phyloP scores from a whole-genome alignment of 2,113 vertebrate genomes.

The Rhinogobius similis region DNA sequence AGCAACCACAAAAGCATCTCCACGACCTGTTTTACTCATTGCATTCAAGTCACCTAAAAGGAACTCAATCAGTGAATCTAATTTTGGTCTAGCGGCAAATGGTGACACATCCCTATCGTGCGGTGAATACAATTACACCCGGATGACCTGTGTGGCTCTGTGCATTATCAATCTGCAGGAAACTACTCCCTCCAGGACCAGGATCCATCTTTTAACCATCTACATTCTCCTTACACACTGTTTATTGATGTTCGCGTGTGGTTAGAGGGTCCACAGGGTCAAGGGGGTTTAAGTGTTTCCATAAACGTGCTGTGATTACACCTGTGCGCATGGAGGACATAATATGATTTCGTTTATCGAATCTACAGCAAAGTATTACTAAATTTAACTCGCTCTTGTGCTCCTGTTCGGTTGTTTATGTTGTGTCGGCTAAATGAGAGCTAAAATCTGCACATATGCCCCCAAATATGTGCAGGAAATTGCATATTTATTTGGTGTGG shows the following conservation, averaged over 20 bases:
- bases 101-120: neutral
- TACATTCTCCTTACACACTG: constrained; percentile 13
- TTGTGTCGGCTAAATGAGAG: neutral
- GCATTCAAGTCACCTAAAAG: neutral
- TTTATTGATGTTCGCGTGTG: constrained; percentile 16
- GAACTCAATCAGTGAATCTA: neutral
- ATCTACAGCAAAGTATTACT: neutral
- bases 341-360: neutral
- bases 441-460: too few species aligned
- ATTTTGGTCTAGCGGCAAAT: neutral
- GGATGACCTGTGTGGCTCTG: neutral
- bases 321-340: neutral
- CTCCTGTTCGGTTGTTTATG: neutral
- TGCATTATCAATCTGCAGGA: constrained; percentile 7
- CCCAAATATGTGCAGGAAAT: too few species aligned
- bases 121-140: constrained; percentile 3
- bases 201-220: constrained; percentile 29
- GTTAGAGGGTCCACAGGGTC: constrained; percentile 11
- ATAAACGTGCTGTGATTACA: constrained; percentile 24
- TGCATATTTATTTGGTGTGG: too few species aligned
- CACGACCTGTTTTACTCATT: neutral
- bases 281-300: constrained; percentile 18
- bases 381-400: neutral
- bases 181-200: neutral
- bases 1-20: neutral